These are phyloP conservation scores for Pseudocheirus occidentalis DNA, from an alignment of 2,797 vertebrate genomes.

Conservation along the genomic window DNA sequence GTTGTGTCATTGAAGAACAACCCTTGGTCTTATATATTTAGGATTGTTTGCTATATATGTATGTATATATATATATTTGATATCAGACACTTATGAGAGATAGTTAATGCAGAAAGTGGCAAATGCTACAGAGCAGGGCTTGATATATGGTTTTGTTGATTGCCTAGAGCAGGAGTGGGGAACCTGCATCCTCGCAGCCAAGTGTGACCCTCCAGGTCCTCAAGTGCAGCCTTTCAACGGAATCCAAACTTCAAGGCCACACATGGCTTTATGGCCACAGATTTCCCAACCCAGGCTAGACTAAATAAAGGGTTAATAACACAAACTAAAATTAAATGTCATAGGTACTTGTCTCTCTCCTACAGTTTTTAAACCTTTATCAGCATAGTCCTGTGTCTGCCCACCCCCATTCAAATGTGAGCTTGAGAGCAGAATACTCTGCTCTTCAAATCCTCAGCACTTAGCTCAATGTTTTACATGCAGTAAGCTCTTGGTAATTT, in stretches of 20 bases:
- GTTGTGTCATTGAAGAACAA: background rate
- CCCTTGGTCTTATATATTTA: background rate
- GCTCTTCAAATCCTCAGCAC: background rate
- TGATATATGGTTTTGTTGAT: background rate
- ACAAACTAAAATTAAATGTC: background rate
- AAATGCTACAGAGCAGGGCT: background rate
- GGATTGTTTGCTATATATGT: background rate
- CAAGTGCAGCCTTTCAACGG: too few relatives aligned
- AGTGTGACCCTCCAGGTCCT: too few relatives aligned
- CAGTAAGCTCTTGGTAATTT: background rate
- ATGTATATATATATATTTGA: background rate
- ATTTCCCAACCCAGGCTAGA: background rate
- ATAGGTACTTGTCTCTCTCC: background rate
- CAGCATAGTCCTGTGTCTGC: background rate
- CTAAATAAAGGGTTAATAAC: background rate
- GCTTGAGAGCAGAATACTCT: background rate
- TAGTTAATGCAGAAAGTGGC: background rate
- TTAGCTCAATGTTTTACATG: background rate
- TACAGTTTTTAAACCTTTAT: background rate
- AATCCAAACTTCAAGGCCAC: too few relatives aligned
- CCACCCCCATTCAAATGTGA: background rate
- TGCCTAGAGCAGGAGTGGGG: background rate
- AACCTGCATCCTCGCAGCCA: too few relatives aligned
- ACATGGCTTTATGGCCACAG: too few relatives aligned
- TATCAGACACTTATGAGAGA: background rate